Evolutionary conservation across 2,888 invertebrate genomes (phyloP), one percentile per base, ranked within the genome.

Genomic region (Dendrolimus houi): DNA sequence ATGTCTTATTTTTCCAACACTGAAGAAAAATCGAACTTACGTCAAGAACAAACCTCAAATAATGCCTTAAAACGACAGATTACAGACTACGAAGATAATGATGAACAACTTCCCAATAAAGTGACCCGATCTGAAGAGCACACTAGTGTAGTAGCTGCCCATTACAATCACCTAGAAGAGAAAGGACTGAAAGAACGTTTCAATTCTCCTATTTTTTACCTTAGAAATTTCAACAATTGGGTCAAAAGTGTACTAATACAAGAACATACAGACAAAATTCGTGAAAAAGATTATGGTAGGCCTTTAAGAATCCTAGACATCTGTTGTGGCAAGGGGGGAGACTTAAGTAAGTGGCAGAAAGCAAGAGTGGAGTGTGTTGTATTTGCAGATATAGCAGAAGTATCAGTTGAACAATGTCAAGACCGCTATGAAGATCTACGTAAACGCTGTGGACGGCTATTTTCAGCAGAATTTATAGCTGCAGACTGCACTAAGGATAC

Each of bases 151-250:
- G 98, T 99, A 0, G 98, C 98, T 1, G 93, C 95, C 6, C 99
- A 99, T 85, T 99, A 99, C 81, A 99, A 99, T 84, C 93, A 94
- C 57, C 85, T 98, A 9, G 94, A 96, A 81, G 96, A 98, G 67
- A 94, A 94, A 70, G 97, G 97, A 0, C 82, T 97, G 52, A 93
- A 92, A 55, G 95, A 95, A 68, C 92, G 99, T 55, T 94, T 94
- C 65, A 94, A 96, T 72, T 98, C 98, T 41, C 94, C 97, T 41
- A 99, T 99, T 69, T 95, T 97, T 71, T 95, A 96, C 78, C 92
- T 99, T 91, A 92, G 99, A 66, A 99, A 99, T 85, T 98, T 99
- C 78, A 99, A 99, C 83, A 99, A 99, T 83, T 99, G 99, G 99
- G 94, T 98, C 12, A 99, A 99, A 89, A 97, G 97, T 82, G 96